Percentiles rank a stretch among this genome's conserved stretches.
These are phyloP conservation scores for Eulimnadia texana DNA, from an alignment of 1,140 invertebrate genomes.

Conservation along the genomic window DNA sequence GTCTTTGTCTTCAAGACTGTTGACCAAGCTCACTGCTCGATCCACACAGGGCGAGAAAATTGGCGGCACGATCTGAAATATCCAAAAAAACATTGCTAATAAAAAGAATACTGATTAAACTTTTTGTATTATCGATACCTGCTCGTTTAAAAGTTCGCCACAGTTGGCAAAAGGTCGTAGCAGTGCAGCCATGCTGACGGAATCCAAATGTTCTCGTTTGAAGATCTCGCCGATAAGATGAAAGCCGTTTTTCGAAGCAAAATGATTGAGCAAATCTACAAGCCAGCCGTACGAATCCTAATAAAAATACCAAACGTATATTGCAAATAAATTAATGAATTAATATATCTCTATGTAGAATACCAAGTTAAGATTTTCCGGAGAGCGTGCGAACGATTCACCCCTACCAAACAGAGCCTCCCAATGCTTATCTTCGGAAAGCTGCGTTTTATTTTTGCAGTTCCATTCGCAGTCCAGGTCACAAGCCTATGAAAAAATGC, in stretches of 20 bases:
- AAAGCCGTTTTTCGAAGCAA: constrained; percentile 35
- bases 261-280: constrained; percentile 36
- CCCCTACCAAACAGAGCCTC: constrained; percentile 28
- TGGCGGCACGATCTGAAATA: background rate
- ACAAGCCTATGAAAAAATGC: constrained; percentile 28
- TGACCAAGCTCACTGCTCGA: constrained; percentile 29
- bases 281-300: constrained; percentile 37
- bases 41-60: constrained; percentile 26
- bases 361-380: constrained; percentile 21
- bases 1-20: constrained; percentile 31
- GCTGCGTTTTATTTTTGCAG: constrained; percentile 28
- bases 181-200: constrained; percentile 31
- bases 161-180: constrained; percentile 30
- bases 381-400: constrained; percentile 15
- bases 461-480: constrained; percentile 36
- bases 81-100: background rate
- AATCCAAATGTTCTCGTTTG: constrained; percentile 28
- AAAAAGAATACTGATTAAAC: background rate
- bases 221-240: constrained; percentile 28
- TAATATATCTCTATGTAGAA: background rate
- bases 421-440: constrained; percentile 23
- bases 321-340: too few species aligned
- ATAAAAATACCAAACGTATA: background rate
- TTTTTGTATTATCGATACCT: constrained; percentile 7
- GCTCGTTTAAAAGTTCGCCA: constrained; percentile 30